These are phyloP conservation scores for Edolisoma coerulescens DNA, from an alignment of 2,113 vertebrate genomes.

Conservation along the genomic window DNA sequence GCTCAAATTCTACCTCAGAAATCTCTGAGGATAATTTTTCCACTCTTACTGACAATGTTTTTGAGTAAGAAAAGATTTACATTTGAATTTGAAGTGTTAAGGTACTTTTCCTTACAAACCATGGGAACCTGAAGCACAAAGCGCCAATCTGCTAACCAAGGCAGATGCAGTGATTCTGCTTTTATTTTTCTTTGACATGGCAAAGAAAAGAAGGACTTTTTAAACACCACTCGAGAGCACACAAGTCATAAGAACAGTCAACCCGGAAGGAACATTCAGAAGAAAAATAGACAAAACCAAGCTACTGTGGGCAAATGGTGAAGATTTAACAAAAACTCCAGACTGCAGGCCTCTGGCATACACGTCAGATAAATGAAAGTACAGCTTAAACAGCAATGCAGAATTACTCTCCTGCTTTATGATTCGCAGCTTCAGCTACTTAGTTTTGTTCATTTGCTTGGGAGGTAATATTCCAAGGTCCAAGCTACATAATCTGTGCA, in stretches of 20 bases:
- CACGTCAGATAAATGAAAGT: background rate
- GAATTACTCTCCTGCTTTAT: background rate
- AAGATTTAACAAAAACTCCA: background rate
- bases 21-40: background rate
- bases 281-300: background rate
- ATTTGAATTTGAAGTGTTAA: conserved; percentile 8
- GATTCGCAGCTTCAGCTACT: background rate
- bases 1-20: background rate
- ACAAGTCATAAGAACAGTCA: background rate
- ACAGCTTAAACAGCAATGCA: background rate
- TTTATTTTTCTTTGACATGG: background rate
- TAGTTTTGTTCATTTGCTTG: background rate
- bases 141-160: background rate
- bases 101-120: background rate
- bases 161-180: background rate
- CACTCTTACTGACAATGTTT: background rate
- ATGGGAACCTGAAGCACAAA: background rate
- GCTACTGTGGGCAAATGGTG: background rate
- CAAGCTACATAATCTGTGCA: background rate
- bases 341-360: background rate
- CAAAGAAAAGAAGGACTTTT: background rate
- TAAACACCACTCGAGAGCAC: background rate
- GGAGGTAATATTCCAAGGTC: background rate
- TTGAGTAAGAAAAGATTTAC: background rate
- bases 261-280: background rate